phyloP scores from a whole-genome alignment of 2,888 invertebrate species.

The Meta bourneti region DNA sequence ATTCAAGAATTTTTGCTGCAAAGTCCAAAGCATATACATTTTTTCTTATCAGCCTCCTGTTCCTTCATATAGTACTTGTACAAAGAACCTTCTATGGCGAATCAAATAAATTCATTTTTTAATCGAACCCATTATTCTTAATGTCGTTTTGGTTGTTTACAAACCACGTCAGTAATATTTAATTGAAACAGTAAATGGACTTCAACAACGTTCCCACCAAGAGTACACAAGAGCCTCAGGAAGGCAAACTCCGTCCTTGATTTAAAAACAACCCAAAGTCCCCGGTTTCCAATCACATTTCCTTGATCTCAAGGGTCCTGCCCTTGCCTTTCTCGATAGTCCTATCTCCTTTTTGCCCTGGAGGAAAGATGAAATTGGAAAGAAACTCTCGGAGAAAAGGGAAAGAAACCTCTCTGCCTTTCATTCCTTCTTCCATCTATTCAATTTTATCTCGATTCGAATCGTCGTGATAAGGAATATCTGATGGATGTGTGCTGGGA shows the following conservation, averaged over 20 bases:
- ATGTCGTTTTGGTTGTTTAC: too few species aligned
- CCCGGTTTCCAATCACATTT: slow-evolving; percentile 20
- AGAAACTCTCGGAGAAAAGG: neutral
- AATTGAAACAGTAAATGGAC: neutral
- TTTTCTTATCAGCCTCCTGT: too few species aligned
- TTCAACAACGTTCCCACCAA: too few species aligned
- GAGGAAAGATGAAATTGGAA: slow-evolving; percentile 11
- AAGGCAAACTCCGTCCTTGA: neutral
- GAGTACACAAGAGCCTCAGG: neutral
- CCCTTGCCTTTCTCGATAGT: neutral
- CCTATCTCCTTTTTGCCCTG: neutral
- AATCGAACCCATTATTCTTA: too few species aligned
- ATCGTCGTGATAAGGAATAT: neutral
- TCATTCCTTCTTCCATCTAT: neutral
- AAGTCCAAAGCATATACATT: too few species aligned
- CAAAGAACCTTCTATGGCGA: too few species aligned
- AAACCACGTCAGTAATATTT: neutral
- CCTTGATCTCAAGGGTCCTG: neutral
- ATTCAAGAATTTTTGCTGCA: too few species aligned
- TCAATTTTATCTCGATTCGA: neutral
- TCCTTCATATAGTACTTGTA: too few species aligned
- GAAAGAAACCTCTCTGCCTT: neutral
- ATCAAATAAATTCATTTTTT: too few species aligned
- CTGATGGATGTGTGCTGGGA: neutral
- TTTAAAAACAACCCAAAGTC: neutral